These are phyloP conservation scores for Steinernema carpocapsae DNA, from an alignment of 2,888 invertebrate genomes.

Conservation along the genomic window DNA sequence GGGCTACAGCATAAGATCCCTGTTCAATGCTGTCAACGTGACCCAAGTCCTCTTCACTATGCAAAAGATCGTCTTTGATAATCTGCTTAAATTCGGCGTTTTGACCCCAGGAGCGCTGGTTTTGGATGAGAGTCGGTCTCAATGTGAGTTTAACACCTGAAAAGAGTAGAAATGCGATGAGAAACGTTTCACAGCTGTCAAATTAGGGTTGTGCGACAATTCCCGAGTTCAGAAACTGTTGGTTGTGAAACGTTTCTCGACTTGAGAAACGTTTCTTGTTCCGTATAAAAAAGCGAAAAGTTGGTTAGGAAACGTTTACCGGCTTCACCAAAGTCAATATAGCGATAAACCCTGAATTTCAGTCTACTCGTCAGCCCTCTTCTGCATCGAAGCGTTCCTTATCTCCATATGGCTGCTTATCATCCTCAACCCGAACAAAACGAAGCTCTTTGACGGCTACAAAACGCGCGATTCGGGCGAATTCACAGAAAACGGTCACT, in stretches of 20 bases:
- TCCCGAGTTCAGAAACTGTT: too few species aligned
- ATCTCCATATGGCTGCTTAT: conserved; percentile 12
- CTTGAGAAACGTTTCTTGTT: too few species aligned
- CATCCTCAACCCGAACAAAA: conserved; percentile 28
- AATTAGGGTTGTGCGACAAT: too few species aligned
- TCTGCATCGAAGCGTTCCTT: conserved; percentile 29
- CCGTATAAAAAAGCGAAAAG: too few species aligned
- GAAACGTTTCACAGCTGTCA: too few species aligned
- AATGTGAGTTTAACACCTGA: neutral
- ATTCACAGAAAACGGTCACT: conserved; percentile 18
- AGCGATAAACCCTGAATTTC: neutral
- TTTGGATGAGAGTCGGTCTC: conserved; percentile 18
- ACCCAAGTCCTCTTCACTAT: conserved; percentile 29
- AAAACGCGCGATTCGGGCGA: neutral
- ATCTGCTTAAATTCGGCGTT: conserved; percentile 25
- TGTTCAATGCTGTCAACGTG: conserved; percentile 29
- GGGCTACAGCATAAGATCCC: neutral
- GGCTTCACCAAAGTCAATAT: too few species aligned
- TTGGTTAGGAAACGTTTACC: too few species aligned
- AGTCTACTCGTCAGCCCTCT: conserved; percentile 26
- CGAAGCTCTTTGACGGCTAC: conserved; percentile 34
- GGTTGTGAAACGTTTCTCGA: too few species aligned
- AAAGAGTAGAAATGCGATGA: too few species aligned
- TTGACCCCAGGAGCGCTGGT: neutral
- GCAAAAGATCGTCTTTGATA: conserved; percentile 28